Conservation (phyloP, 2,888 invertebrate genomes). For the Uropetala carovei region DNA sequence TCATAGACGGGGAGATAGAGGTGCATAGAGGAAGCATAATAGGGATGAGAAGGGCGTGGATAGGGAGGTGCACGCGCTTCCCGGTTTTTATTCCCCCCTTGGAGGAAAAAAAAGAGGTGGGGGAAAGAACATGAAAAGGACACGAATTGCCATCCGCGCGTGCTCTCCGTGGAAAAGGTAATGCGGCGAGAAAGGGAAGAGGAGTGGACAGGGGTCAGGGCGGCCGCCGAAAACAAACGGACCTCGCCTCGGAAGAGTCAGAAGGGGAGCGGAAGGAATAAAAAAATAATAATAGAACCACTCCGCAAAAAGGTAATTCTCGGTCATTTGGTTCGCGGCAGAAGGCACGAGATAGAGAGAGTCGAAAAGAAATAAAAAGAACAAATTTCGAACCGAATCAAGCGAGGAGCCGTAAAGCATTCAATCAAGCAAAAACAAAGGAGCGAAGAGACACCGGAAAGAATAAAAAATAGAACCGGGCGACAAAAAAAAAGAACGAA, state of each 20-base stretch:
- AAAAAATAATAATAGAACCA: constrained; percentile 1
- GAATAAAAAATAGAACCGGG: too few species aligned
- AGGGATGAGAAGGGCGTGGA: constrained; percentile 32
- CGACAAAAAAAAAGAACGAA: too few species aligned
- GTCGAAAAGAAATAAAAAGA: not conserved
- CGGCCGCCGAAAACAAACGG: not conserved
- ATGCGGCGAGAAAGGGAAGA: not conserved
- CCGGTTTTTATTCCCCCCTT: not conserved
- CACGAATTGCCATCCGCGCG: too few species aligned
- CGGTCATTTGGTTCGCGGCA: not conserved
- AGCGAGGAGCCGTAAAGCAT: not conserved
- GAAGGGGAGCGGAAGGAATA: not conserved
- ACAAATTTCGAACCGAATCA: not conserved
- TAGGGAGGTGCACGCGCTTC: constrained; percentile 15
- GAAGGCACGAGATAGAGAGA: too few species aligned
- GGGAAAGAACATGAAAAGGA: not conserved
- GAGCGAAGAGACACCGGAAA: too few species aligned
- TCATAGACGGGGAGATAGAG: not conserved
- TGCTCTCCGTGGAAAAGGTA: not conserved
- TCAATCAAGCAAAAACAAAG: not conserved
- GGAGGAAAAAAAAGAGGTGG: not conserved
- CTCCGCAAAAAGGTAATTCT: not conserved
- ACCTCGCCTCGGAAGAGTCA: not conserved
- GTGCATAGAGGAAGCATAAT: not conserved
- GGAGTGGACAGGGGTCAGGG: not conserved